phyloP scores from a whole-genome alignment of 2,888 invertebrate species.

The Apamea anceps region DNA sequence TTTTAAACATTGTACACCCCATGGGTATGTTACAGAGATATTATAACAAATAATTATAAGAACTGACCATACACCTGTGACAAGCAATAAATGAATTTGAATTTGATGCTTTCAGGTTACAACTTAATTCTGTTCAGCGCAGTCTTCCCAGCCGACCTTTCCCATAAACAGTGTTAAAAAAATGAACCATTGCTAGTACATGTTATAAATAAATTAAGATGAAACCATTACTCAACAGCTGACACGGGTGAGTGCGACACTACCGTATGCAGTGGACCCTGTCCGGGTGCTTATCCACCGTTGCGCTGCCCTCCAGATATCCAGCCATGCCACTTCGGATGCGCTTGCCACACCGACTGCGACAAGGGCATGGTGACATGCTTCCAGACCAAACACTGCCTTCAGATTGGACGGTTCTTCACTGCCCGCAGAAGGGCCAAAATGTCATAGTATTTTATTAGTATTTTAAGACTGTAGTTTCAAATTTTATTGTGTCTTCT shows the following conservation, averaged over 20 bases:
- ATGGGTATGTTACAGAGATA: too few relatives aligned
- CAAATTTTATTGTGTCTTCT: neutral
- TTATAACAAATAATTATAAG: too few relatives aligned
- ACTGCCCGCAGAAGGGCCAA: constrained; percentile 50
- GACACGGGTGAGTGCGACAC: constrained; percentile 61
- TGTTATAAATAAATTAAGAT: neutral
- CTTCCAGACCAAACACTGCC: constrained; percentile 71
- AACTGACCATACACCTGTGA: too few relatives aligned
- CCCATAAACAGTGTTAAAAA: too few relatives aligned
- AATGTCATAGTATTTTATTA: neutral
- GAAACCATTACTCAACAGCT: constrained; percentile 35
- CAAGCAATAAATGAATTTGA: too few relatives aligned
- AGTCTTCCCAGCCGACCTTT: neutral
- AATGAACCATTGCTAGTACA: neutral
- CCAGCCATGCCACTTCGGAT: constrained; percentile 69
- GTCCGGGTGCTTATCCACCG: constrained; percentile 71
- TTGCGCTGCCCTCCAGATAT: constrained; percentile 69
- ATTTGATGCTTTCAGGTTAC: neutral
- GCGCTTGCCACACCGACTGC: constrained; percentile 74
- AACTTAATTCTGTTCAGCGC: neutral
- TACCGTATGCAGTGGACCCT: constrained; percentile 70
- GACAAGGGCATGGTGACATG: constrained; percentile 59
- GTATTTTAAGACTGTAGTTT: too few relatives aligned
- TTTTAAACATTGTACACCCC: too few relatives aligned
- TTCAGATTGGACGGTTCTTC: constrained; percentile 46